These are phyloP conservation scores for Hofmannophila pseudospretella DNA, from an alignment of 2,888 invertebrate species.

Conservation along the genomic window DNA sequence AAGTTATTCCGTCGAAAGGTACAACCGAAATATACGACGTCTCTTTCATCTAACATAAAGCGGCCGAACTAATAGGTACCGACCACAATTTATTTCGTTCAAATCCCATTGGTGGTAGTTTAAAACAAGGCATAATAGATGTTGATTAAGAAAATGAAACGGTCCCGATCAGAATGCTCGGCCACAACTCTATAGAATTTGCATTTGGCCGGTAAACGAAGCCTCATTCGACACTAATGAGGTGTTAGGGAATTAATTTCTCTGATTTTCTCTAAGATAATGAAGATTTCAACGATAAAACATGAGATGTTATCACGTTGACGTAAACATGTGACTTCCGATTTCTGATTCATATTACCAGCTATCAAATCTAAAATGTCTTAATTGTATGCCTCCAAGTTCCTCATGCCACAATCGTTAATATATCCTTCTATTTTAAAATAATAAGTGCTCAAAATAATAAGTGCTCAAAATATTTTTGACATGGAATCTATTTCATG, in stretches of 20 bases:
- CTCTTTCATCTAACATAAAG: conserved; percentile 42
- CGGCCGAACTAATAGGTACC: conserved; percentile 45
- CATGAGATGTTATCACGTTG: conserved; percentile 29
- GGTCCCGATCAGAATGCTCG: conserved; percentile 53
- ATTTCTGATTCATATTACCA: conserved; percentile 36
- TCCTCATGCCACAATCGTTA: too few species aligned
- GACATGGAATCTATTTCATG: too few species aligned
- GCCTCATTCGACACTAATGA: conserved; percentile 60
- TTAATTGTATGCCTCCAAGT: conserved; percentile 28
- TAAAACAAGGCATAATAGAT: conserved; percentile 48
- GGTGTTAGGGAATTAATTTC: conserved; percentile 70
- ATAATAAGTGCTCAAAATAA: too few species aligned
- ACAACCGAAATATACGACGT: conserved; percentile 52
- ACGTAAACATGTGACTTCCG: conserved; percentile 58
- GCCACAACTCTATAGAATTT: conserved; percentile 56
- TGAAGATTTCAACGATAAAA: conserved; percentile 52
- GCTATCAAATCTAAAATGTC: conserved; percentile 19
- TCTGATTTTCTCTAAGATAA: conserved; percentile 56
- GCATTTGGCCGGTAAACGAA: conserved; percentile 65
- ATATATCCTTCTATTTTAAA: too few species aligned
- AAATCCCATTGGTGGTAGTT: conserved; percentile 38
- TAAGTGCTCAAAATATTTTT: too few species aligned
- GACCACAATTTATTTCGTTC: conserved; percentile 53
- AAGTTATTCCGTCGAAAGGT: conserved; percentile 42
- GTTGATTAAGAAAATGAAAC: conserved; percentile 54